Percentiles rank a stretch among this genome's conserved stretches.
Conservation (phyloP, 2,113 vertebrate species). For the Hippocampus zosterae region DNA sequence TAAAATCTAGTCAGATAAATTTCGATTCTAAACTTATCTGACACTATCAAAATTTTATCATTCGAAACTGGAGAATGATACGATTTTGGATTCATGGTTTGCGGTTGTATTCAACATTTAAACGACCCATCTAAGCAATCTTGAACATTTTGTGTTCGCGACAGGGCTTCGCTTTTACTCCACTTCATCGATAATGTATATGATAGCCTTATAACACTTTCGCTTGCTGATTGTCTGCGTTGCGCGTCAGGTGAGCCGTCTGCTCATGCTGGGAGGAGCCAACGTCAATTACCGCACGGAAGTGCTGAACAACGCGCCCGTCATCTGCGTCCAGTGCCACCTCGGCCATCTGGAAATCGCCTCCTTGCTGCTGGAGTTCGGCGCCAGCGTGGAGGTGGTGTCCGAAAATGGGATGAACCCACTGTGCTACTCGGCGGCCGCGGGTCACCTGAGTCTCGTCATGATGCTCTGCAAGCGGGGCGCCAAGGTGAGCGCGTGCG, state of each 20-base stretch:
- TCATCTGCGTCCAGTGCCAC: constrained; percentile 90
- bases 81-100: too few species aligned
- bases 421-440: constrained; percentile 85
- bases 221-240: constrained; percentile 2
- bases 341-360: constrained; percentile 92
- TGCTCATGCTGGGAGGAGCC: constrained; percentile 91
- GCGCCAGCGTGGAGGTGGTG: constrained; percentile 81
- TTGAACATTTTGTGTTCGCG: too few species aligned
- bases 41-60: too few species aligned
- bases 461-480: constrained; percentile 84
- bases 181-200: too few species aligned
- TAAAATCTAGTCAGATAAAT: too few species aligned
- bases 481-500: constrained; percentile 75
- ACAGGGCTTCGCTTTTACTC: too few species aligned
- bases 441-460: constrained; percentile 84
- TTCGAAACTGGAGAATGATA: too few species aligned
- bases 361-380: constrained; percentile 84
- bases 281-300: constrained; percentile 96
- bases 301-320: constrained; percentile 90
- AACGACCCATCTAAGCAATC: too few species aligned
- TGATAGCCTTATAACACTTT: not conserved
- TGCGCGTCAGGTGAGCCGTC: constrained; percentile 84
- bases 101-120: too few species aligned
- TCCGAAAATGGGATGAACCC: constrained; percentile 89
- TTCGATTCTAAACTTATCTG: too few species aligned